These are phyloP conservation scores for Rissa tridactyla DNA, from an alignment of 2,113 vertebrate species.

Conservation along the genomic window DNA sequence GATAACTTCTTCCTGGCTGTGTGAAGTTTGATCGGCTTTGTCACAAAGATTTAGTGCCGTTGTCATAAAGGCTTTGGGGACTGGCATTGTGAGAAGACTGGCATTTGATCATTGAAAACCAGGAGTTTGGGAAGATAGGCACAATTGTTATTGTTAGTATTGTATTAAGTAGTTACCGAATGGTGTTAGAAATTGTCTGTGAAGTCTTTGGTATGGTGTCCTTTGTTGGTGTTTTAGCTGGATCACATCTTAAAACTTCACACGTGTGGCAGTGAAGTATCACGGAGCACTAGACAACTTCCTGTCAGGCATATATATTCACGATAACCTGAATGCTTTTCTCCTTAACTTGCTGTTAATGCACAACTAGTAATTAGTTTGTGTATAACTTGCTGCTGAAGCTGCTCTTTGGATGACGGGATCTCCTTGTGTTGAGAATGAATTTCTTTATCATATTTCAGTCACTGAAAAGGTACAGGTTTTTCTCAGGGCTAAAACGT, in stretches of 20 bases:
- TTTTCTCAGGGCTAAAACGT: neutral
- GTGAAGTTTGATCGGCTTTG: neutral
- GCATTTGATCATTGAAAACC: neutral
- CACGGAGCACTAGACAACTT: neutral
- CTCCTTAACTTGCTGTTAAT: neutral
- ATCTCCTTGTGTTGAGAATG: neutral
- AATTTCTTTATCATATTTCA: neutral
- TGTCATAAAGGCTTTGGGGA: neutral
- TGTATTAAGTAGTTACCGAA: neutral
- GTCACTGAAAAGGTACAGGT: neutral
- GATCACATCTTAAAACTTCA: neutral
- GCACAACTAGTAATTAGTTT: neutral
- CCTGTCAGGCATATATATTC: accelerated
- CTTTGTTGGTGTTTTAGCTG: neutral
- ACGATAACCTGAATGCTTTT: neutral
- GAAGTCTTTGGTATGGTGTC: neutral
- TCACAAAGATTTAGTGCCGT: neutral
- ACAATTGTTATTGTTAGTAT: neutral
- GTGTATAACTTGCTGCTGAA: neutral
- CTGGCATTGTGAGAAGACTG: neutral
- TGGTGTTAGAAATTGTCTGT: neutral
- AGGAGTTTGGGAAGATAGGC: neutral
- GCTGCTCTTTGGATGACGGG: neutral
- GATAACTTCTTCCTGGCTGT: neutral
- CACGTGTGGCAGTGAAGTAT: neutral